These are phyloP conservation scores for Melitaea athalia DNA, from an alignment of 2,888 invertebrate species.

Conservation along the genomic window DNA sequence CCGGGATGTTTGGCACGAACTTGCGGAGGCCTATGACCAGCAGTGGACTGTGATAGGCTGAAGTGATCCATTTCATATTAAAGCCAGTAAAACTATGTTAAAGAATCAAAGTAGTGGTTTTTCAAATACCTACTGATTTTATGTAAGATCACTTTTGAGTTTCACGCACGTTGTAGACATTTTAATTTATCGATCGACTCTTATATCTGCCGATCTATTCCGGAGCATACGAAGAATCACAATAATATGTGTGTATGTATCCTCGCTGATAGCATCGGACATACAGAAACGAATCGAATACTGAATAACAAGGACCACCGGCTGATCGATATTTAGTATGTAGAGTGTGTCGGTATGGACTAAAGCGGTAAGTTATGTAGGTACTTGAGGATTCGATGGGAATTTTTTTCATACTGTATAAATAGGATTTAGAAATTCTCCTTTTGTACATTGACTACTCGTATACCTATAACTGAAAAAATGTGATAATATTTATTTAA, in stretches of 20 bases:
- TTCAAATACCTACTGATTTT: not conserved
- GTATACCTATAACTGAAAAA: too few relatives aligned
- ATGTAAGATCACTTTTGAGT: conserved; percentile 34
- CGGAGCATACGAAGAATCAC: conserved; percentile 70
- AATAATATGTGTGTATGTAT: conserved; percentile 59
- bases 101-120: too few relatives aligned
- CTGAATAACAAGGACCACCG: conserved; percentile 71
- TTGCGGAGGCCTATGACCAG: too few relatives aligned
- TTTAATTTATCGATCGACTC: conserved; percentile 64
- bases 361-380: conserved; percentile 20
- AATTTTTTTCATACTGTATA: conserved; percentile 25
- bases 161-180: conserved; percentile 50
- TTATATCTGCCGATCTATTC: conserved; percentile 74
- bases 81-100: too few relatives aligned
- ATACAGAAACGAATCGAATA: conserved; percentile 63
- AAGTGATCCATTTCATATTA: too few relatives aligned
- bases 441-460: too few relatives aligned
- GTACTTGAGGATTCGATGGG: conserved; percentile 37
- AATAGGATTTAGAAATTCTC: not conserved
- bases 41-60: too few relatives aligned
- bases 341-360: conserved; percentile 39
- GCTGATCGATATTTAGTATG: conserved; percentile 53
- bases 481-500: too few relatives aligned
- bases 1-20: too few relatives aligned
- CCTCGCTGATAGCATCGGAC: conserved; percentile 71